These are phyloP conservation scores for Sisyra nigra DNA, from an alignment of 2,888 invertebrate genomes.

Conservation along the genomic window DNA sequence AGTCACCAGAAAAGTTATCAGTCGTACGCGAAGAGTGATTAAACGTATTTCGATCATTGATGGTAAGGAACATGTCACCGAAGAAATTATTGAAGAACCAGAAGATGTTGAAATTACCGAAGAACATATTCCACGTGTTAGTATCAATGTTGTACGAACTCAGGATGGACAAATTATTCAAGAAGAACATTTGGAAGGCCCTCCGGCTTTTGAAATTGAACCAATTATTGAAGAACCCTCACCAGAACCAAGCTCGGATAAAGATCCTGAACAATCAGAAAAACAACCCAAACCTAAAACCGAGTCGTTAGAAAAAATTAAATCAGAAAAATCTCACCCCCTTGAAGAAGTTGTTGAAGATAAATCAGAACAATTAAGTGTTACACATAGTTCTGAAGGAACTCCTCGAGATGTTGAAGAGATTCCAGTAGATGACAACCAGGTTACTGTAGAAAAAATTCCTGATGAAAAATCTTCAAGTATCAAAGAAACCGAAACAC, in stretches of 20 bases:
- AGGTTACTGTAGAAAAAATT: neutral
- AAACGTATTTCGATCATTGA: conserved; percentile 61
- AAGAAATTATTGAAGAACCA: conserved; percentile 73
- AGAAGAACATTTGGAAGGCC: conserved; percentile 25
- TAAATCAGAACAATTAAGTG: no score
- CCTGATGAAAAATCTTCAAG: conserved; percentile 11
- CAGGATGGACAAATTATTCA: conserved; percentile 32
- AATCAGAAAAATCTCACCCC: neutral
- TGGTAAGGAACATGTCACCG: conserved; percentile 69
- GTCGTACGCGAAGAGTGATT: conserved; percentile 58
- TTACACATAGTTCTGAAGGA: no score
- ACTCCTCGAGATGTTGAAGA: no score
- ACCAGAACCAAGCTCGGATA: neutral
- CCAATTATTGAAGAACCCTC: neutral
- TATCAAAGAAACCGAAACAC: conserved; percentile 13
- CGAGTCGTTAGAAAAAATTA: neutral
- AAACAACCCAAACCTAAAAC: conserved; percentile 9
- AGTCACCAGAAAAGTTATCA: conserved; percentile 60
- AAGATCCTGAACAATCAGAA: neutral
- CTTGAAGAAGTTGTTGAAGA: conserved; percentile 8
- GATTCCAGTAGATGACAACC: no score
- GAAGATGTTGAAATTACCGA: conserved; percentile 57
- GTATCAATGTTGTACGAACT: conserved; percentile 45
- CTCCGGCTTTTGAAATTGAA: conserved; percentile 17
- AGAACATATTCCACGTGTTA: conserved; percentile 54